Conservation (phyloP, 1,140 invertebrate genomes). For the Ganaspis sp. region DNA sequence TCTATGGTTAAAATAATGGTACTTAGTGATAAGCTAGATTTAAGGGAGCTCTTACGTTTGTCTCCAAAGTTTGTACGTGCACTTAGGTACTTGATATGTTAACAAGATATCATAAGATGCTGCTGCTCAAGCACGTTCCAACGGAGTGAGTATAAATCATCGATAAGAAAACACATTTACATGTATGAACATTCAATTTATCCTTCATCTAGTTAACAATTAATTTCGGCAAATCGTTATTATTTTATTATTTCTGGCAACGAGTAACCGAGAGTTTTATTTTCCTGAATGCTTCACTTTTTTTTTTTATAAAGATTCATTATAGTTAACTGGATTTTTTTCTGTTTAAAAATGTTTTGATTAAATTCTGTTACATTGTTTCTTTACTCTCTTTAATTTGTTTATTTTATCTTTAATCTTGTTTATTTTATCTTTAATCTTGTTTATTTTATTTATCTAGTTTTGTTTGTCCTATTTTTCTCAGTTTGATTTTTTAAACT, state of each 20-base stretch:
- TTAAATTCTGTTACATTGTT: background rate
- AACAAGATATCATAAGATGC: slow-evolving; percentile 70
- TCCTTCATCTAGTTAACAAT: slow-evolving; percentile 65
- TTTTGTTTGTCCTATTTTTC: too few relatives aligned
- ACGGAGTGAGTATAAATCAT: slow-evolving; percentile 69
- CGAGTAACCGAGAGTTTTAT: background rate
- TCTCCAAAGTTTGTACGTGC: slow-evolving; percentile 68
- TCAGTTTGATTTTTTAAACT: too few relatives aligned
- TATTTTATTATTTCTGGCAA: background rate
- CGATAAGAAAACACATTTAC: slow-evolving; percentile 61
- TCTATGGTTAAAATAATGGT: slow-evolving; percentile 32
- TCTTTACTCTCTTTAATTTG: too few relatives aligned
- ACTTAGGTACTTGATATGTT: slow-evolving; percentile 72
- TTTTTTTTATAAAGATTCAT: background rate
- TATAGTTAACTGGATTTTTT: background rate
- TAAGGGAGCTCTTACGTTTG: slow-evolving; percentile 62
- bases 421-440: background rate
- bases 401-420: background rate
- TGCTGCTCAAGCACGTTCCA: slow-evolving; percentile 64
- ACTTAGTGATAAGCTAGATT: slow-evolving; percentile 51
- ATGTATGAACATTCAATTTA: slow-evolving; percentile 57
- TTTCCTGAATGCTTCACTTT: too few relatives aligned
- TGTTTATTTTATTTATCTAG: too few relatives aligned
- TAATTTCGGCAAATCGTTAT: slow-evolving; percentile 22
- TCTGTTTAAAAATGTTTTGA: background rate